These are phyloP conservation scores for Regulus satrapa DNA, from an alignment of 2,113 vertebrate species.

Conservation along the genomic window DNA sequence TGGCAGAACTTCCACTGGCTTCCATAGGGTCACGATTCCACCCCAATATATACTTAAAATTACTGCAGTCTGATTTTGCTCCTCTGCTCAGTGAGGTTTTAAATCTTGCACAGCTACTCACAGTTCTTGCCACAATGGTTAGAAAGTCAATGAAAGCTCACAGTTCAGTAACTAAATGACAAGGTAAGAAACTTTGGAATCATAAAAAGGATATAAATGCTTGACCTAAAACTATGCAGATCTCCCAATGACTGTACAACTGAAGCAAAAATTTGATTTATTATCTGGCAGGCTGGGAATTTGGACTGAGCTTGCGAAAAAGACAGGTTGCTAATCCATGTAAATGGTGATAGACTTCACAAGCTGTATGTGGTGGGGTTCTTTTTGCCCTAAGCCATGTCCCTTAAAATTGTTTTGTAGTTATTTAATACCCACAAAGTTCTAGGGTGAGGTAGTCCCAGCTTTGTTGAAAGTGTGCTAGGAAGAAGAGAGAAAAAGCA, in stretches of 20 bases:
- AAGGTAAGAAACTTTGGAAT: conserved; percentile 54
- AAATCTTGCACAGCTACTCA: conserved; percentile 35
- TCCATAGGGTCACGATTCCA: not conserved
- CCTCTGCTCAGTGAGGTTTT: conserved; percentile 43
- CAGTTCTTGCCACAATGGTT: conserved; percentile 33
- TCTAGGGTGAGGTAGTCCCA: not conserved
- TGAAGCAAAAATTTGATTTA: conserved; percentile 52
- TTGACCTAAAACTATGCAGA: conserved; percentile 56
- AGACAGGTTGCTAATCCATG: not conserved
- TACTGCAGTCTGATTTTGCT: not conserved
- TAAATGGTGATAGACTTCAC: not conserved
- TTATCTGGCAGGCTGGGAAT: conserved; percentile 1
- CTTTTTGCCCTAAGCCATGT: not conserved
- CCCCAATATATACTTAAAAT: not conserved
- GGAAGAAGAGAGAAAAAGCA: not conserved
- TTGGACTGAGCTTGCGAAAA: not conserved
- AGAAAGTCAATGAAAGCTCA: conserved; percentile 57
- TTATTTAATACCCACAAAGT: not conserved
- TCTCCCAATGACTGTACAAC: not conserved
- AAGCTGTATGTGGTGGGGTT: not conserved
- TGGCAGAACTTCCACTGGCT: not conserved
- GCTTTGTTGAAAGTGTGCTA: not conserved
- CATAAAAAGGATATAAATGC: conserved; percentile 48
- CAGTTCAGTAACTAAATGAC: conserved; percentile 63
- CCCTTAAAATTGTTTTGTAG: not conserved